Evolutionary conservation across 2,797 vertebrate species (phyloP).

Genomic region (Sebastes minor): DNA sequence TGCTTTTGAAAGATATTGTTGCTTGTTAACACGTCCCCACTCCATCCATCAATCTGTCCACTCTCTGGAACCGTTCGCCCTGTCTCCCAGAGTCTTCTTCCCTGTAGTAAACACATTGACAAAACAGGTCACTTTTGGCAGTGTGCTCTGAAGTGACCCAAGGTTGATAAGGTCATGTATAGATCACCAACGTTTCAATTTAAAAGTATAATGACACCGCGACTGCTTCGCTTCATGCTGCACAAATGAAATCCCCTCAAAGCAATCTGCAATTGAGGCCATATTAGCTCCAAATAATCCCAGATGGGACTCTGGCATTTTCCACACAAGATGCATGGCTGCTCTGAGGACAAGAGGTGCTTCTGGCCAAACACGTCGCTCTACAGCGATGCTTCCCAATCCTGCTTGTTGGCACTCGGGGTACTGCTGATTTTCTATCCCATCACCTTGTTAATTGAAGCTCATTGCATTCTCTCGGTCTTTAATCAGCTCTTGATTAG

Average conservation of each 20-base stretch:
- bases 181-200: constrained; percentile 3
- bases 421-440: constrained; percentile 28
- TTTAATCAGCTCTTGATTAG: constrained; percentile 47
- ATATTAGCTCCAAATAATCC: constrained; percentile 59
- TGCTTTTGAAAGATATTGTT: constrained; percentile 60
- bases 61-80: not conserved
- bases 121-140: not conserved
- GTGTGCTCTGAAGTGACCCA: not conserved
- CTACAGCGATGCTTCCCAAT: constrained; percentile 21
- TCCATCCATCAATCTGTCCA: constrained; percentile 54
- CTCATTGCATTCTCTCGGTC: constrained; percentile 35
- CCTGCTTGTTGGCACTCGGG: constrained; percentile 23
- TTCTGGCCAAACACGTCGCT: constrained; percentile 38
- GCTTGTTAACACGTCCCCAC: constrained; percentile 53
- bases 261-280: constrained; percentile 45
- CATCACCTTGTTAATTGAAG: constrained; percentile 47
- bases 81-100: not conserved
- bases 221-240: constrained; percentile 5
- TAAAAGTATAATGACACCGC: constrained; percentile 25
- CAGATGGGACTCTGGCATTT: constrained; percentile 56
- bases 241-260: constrained; percentile 30
- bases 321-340: constrained; percentile 9
- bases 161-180: not conserved
- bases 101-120: not conserved
- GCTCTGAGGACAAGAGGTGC: constrained; percentile 41